Base-by-base conservation (phyloP, 92 coral and sea anemone species). In the Porites rus region DNA sequence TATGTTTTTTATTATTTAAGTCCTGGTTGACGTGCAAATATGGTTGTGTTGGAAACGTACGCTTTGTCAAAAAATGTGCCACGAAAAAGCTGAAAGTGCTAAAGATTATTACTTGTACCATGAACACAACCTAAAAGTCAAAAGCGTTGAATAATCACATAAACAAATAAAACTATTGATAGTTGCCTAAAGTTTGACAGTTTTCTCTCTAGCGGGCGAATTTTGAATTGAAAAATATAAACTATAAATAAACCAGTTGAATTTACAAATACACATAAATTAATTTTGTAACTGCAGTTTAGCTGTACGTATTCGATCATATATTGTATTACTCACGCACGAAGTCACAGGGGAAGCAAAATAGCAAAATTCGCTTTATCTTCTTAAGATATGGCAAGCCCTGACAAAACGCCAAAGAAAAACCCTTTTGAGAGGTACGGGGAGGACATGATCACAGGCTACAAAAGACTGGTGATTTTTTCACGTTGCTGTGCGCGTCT, bases 31-130 rank as follows among this genome's bases (percentile, higher is more conserved):
- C 17, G 17, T 4, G 22, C 10, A 43, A 20, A 53, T 10, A 74
- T 72, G 73, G 79, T 72, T 52, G 25, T 73, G 62, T 73, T 74
- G 74, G 87, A 24, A 64, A 83, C 87, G 25, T 21, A 3, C 64
- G 22, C 19, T 31, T 61, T 21, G 53, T 38, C 51, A 22, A 83
- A 83, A 78, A 83, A 83, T 83, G 87, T 83, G 87, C 87, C 87
- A 74, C 69, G 79, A 63, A 53, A 73, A 20, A 59, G 69, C 72
- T 73, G 72, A 64, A 20, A 31, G 80, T 50, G n/a, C 38, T 13
- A 52, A 51, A 21, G 18, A 51, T 25, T n/a, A 11, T 22, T 13
- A 14, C 22, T 83, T 74, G 6, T 83, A 74, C 74, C 14, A 43
- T 43, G 31, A 61, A 69, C 71, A 83, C 87, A 69, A 83, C 19